Evolutionary conservation across 2,113 vertebrate genomes (phyloP).

Genomic region (Cyanistes caeruleus): DNA sequence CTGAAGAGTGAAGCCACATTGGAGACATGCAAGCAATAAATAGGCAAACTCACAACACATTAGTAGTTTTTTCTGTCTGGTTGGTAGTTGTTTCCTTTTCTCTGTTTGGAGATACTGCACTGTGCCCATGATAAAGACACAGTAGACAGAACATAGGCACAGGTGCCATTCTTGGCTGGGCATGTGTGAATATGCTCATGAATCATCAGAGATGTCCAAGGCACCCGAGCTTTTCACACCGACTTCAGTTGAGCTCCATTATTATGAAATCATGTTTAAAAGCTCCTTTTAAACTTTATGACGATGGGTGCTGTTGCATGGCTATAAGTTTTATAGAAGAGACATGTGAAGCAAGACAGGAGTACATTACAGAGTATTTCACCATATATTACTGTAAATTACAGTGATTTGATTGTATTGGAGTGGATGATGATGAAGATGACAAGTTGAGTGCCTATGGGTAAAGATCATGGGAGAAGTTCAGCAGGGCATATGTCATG

Average conservation of each 20-base stretch:
- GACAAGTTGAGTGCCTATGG: background rate
- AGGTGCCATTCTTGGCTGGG: background rate
- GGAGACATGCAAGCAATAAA: background rate
- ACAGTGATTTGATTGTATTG: background rate
- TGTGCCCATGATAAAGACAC: background rate
- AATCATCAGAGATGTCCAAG: background rate
- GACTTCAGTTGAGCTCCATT: fast-evolving
- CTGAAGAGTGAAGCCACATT: background rate
- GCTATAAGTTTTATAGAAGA: background rate
- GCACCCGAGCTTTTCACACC: background rate
- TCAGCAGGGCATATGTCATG: background rate
- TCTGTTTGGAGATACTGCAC: background rate
- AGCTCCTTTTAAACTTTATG: background rate
- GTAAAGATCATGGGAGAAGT: background rate
- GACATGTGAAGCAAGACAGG: background rate
- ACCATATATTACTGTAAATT: background rate
- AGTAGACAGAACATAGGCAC: background rate
- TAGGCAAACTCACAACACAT: background rate
- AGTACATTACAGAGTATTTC: background rate
- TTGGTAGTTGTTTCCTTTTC: background rate
- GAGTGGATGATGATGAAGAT: background rate
- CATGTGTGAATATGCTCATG: background rate
- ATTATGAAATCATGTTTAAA: background rate
- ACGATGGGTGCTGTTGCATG: background rate
- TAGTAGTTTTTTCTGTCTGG: background rate